Conservation (phyloP, 2,888 invertebrate species). For the Caenorhabditis imperialis region DNA sequence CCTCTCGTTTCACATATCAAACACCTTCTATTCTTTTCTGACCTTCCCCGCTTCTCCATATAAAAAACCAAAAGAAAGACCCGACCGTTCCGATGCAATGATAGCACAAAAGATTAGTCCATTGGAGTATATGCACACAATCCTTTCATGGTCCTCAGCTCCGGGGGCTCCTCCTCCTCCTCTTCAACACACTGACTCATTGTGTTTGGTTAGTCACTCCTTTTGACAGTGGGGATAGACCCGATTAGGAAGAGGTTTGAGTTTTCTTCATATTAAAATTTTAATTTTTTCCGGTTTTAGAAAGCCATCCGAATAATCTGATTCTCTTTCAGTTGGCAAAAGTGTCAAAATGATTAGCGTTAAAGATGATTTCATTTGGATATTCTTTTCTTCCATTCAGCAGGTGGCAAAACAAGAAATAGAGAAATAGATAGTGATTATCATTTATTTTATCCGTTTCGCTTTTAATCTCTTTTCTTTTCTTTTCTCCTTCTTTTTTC, state of each 20-base stretch:
- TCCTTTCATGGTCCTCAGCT: slow-evolving; percentile 45
- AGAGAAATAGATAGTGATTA: slow-evolving; percentile 29
- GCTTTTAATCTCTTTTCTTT: not conserved
- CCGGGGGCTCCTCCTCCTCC: slow-evolving; percentile 4
- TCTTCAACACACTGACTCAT: slow-evolving; percentile 40
- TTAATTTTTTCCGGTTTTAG: too few relatives aligned
- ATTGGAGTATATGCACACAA: slow-evolving; percentile 28
- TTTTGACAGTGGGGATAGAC: too few relatives aligned
- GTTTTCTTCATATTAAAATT: not conserved
- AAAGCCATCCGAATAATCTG: too few relatives aligned
- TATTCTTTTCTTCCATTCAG: not conserved
- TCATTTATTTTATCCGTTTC: slow-evolving; percentile 22
- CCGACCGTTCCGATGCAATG: slow-evolving; percentile 22
- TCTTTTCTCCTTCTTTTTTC: not conserved
- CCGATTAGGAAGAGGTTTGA: too few relatives aligned
- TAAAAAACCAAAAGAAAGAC: not conserved
- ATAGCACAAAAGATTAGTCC: slow-evolving; percentile 47
- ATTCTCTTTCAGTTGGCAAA: too few relatives aligned
- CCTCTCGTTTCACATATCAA: slow-evolving; percentile 17
- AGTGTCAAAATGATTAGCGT: slow-evolving; percentile 50
- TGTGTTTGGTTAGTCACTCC: slow-evolving; percentile 23
- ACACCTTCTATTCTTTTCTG: slow-evolving; percentile 20
- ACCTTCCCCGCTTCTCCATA: not conserved
- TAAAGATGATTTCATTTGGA: slow-evolving; percentile 11
- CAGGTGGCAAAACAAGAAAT: slow-evolving; percentile 20